Percentiles rank a stretch among this genome's conserved stretches.
phyloP scores from a whole-genome alignment of 2,888 invertebrate genomes.

The Drosophila niveifrons region DNA sequence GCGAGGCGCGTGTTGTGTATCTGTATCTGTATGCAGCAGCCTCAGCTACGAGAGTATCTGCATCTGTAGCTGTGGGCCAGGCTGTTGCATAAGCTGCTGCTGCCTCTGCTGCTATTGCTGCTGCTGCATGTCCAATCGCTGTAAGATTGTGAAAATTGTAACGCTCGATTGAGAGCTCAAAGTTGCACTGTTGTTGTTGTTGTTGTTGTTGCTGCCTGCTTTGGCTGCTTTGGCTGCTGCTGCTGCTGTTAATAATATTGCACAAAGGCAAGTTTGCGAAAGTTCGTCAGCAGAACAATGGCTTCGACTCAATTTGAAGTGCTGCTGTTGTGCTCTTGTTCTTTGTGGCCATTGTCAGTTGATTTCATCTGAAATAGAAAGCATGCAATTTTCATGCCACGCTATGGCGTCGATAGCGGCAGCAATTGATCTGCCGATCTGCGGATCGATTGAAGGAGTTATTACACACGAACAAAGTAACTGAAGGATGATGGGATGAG shows the following conservation, averaged over 20 bases:
- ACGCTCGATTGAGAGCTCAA: slow-evolving; percentile 82
- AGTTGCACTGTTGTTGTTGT: slow-evolving; percentile 45
- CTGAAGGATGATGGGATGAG: slow-evolving; percentile 5
- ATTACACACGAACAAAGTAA: slow-evolving; percentile 75
- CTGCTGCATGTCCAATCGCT: slow-evolving; percentile 78
- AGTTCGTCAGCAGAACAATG: slow-evolving; percentile 80
- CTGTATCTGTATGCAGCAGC: slow-evolving; percentile 32
- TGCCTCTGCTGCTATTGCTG: slow-evolving; percentile 48
- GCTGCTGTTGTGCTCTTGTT: slow-evolving; percentile 25
- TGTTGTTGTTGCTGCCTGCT: slow-evolving; percentile 24
- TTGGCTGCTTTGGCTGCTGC: slow-evolving; percentile 43
- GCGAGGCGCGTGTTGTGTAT: slow-evolving; percentile 52
- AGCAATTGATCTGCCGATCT: slow-evolving; percentile 74
- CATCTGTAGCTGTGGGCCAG: slow-evolving; percentile 66
- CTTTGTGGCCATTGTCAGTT: slow-evolving; percentile 77
- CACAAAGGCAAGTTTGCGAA: slow-evolving; percentile 77
- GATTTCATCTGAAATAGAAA: slow-evolving; percentile 81
- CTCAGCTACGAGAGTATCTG: slow-evolving; percentile 50
- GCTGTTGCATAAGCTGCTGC: slow-evolving; percentile 60
- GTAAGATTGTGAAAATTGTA: slow-evolving; percentile 81
- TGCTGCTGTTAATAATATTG: slow-evolving; percentile 76
- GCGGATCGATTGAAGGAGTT: slow-evolving; percentile 81
- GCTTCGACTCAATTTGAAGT: slow-evolving; percentile 73
- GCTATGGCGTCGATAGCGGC: slow-evolving; percentile 77
- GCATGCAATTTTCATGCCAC: slow-evolving; percentile 81